A percentile compares a stretch with the other conserved stretches of the same genome.
These are phyloP conservation scores for Drosophila percnosoma DNA, from an alignment of 2,888 invertebrate species.

Conservation along the genomic window DNA sequence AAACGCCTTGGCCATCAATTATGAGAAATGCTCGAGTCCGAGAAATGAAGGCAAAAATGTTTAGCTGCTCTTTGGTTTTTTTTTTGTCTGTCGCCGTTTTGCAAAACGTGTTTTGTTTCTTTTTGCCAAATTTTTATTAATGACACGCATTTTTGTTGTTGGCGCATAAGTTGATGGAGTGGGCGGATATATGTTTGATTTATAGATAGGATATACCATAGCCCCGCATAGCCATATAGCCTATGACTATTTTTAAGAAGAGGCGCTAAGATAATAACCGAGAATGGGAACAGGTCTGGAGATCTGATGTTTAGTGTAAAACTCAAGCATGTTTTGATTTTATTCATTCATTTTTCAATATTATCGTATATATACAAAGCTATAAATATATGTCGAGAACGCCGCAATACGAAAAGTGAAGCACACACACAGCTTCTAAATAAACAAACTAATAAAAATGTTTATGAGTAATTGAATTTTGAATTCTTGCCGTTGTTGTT, in stretches of 20 bases:
- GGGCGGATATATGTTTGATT: conserved; percentile 43
- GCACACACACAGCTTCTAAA: conserved; percentile 47
- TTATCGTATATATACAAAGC: conserved; percentile 22
- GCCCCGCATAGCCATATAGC: conserved; percentile 21
- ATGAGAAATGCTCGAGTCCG: conserved; percentile 51
- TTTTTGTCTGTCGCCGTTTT: conserved; percentile 19
- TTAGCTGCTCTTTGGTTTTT: conserved; percentile 38
- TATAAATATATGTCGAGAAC: conserved; percentile 62
- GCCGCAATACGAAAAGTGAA: conserved; percentile 23
- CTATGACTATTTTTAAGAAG: conserved; percentile 39
- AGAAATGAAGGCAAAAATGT: conserved; percentile 44
- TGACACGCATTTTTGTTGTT: conserved; percentile 62
- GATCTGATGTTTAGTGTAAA: conserved; percentile 21
- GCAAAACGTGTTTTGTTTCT: conserved; percentile 1
- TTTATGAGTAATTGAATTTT: conserved; percentile 73
- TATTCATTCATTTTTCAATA: conserved; percentile 61
- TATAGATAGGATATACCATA: conserved; percentile 24
- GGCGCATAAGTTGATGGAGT: conserved; percentile 54
- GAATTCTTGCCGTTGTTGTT: conserved; percentile 37
- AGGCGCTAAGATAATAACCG: conserved; percentile 26
- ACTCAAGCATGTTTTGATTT: conserved; percentile 33
- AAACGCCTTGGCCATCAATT: conserved; percentile 75
- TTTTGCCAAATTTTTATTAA: conserved; percentile 57
- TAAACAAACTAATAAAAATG: conserved; percentile 76
- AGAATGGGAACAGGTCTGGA: conserved; percentile 39